phyloP scores from a whole-genome alignment of 2,113 vertebrate species.

The Ochotona princeps region DNA sequence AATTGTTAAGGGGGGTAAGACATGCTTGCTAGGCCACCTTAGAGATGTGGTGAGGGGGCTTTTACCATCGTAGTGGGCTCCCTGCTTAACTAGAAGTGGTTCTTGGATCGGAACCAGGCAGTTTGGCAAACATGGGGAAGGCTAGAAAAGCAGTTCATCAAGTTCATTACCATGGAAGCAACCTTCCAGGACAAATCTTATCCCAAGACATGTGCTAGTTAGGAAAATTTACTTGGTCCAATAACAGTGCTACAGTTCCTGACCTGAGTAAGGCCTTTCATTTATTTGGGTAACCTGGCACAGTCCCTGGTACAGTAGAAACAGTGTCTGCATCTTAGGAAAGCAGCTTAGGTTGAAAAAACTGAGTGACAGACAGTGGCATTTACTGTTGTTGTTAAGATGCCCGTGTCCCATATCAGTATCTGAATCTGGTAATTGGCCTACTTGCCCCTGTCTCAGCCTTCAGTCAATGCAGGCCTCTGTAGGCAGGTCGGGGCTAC shows the following conservation, averaged over 20 bases:
- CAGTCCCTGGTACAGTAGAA: neutral
- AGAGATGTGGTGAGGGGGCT: neutral
- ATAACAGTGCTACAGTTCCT: neutral
- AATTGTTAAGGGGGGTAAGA: constrained; percentile 1
- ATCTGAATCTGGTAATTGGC: no score
- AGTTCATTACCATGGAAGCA: neutral
- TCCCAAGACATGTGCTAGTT: neutral
- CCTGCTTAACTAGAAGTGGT: neutral
- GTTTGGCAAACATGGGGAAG: neutral
- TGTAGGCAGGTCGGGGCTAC: no score
- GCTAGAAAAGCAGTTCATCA: neutral
- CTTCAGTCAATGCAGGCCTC: no score
- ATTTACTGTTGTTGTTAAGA: no score
- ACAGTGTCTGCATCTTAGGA: neutral
- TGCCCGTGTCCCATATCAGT: no score
- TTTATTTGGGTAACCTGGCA: neutral
- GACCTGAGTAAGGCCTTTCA: neutral
- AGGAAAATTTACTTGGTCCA: neutral
- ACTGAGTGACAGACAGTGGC: no score
- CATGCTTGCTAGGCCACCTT: neutral
- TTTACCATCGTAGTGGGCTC: neutral
- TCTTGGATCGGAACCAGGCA: neutral
- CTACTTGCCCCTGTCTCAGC: no score
- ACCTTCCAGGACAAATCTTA: neutral
- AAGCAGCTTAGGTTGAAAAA: neutral